Conservation (phyloP, 2,797 vertebrate genomes). For the Cynodonichthys magdalenae region DNA sequence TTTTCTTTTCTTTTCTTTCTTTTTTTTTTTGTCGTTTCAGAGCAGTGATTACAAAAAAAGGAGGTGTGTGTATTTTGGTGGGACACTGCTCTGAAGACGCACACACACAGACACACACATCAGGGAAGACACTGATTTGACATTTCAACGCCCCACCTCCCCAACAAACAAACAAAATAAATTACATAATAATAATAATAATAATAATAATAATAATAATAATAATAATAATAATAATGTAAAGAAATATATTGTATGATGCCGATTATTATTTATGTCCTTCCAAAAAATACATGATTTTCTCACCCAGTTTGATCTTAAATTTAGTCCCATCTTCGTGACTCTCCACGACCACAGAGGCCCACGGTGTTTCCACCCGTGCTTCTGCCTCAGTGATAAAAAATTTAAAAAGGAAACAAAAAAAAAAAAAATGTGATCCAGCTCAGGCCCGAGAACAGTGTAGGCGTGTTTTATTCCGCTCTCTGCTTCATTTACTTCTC, state of each 20-base stretch:
- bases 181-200: no score
- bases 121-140: neutral
- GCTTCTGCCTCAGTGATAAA: neutral
- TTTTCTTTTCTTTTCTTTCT: neutral
- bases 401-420: neutral
- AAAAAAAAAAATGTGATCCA: neutral
- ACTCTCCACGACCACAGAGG: conserved; percentile 25
- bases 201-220: no score
- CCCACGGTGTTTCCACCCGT: conserved; percentile 45
- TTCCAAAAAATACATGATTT: no score
- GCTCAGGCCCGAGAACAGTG: conserved; percentile 43
- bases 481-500: conserved; percentile 12
- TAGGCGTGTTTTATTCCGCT: conserved; percentile 38
- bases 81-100: neutral
- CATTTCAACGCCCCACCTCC: no score
- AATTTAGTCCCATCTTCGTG: neutral
- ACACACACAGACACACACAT: neutral
- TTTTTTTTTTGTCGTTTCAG: neutral
- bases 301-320: no score
- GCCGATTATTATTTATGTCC: no score
- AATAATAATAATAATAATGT: no score
- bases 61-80: neutral
- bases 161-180: no score
- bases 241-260: no score
- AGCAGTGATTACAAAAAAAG: conserved; percentile 19